Conservation (phyloP, 2,888 invertebrate species). For the Drosophila meridionalis region DNA sequence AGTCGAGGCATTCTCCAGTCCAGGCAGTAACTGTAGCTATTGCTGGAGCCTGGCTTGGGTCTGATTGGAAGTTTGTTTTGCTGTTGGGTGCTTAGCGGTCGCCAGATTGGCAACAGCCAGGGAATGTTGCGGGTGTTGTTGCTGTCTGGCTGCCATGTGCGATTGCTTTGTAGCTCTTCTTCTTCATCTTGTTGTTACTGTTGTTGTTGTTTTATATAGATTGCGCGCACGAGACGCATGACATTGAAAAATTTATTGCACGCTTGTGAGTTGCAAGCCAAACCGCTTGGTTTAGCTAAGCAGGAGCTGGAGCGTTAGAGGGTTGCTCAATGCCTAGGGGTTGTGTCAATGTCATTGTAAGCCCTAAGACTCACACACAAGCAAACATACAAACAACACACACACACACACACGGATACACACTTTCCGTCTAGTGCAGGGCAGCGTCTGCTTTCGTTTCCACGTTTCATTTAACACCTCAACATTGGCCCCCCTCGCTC, state of each 20-base stretch:
- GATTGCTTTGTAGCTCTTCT: conserved; percentile 37
- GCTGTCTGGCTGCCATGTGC: conserved; percentile 41
- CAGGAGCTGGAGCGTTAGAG: conserved; percentile 16
- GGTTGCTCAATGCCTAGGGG: conserved; percentile 59
- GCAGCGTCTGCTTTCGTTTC: neutral
- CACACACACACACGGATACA: neutral
- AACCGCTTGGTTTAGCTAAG: conserved; percentile 19
- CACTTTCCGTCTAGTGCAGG: neutral
- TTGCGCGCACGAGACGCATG: conserved; percentile 77
- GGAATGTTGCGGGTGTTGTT: neutral
- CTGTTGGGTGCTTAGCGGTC: conserved; percentile 78
- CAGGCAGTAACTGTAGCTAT: conserved; percentile 26
- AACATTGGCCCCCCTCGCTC: conserved; percentile 26
- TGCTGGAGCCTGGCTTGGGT: conserved; percentile 62
- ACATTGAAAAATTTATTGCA: conserved; percentile 84
- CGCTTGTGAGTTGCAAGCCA: conserved; percentile 75
- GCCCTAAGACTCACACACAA: conserved; percentile 6
- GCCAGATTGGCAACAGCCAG: conserved; percentile 46
- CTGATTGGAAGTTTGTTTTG: conserved; percentile 79
- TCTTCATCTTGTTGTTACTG: conserved; percentile 21
- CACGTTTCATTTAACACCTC: conserved; percentile 64
- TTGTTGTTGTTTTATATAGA: conserved; percentile 64
- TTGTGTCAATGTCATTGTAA: conserved; percentile 75
- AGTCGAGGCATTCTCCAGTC: conserved; percentile 7
- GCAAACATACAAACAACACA: conserved; percentile 1